Percentiles rank a stretch among this genome's conserved stretches.
phyloP scores from a whole-genome alignment of 53 echinoderm and acorn worm genomes.

The Hippasteria phrygiana region DNA sequence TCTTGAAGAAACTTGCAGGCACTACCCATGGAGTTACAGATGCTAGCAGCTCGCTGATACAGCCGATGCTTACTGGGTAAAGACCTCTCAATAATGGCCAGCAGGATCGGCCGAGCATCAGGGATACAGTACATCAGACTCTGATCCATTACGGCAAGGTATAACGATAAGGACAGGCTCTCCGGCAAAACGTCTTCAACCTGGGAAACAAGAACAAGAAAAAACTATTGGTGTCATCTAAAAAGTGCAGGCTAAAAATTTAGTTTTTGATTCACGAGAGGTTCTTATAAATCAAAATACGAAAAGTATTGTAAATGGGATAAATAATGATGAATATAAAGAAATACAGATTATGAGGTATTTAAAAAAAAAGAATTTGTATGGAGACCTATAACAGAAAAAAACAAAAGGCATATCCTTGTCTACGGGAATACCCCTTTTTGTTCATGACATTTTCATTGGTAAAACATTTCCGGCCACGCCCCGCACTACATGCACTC shows the following conservation, averaged over 20 bases:
- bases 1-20: constrained; percentile 62
- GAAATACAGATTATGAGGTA: neutral
- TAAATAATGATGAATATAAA: neutral
- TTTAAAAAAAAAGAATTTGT: no score
- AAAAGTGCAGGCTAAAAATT: neutral
- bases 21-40: constrained; percentile 58
- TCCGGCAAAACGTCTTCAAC: constrained; percentile 69
- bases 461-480: no score
- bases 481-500: no score
- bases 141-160: constrained; percentile 62
- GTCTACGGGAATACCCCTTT: no score
- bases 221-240: neutral
- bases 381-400: no score
- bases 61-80: constrained; percentile 43
- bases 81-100: constrained; percentile 53
- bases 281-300: no score
- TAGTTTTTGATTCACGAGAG: no score
- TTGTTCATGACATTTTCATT: no score
- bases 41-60: constrained; percentile 36
- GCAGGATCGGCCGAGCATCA: constrained; percentile 12
- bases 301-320: neutral
- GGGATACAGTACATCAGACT: constrained; percentile 56
- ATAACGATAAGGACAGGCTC: constrained; percentile 60
- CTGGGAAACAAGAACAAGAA: constrained; percentile 14
- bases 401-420: no score